These are phyloP conservation scores for Hylaea fasciaria DNA, from an alignment of 2,888 invertebrate genomes.

Conservation along the genomic window DNA sequence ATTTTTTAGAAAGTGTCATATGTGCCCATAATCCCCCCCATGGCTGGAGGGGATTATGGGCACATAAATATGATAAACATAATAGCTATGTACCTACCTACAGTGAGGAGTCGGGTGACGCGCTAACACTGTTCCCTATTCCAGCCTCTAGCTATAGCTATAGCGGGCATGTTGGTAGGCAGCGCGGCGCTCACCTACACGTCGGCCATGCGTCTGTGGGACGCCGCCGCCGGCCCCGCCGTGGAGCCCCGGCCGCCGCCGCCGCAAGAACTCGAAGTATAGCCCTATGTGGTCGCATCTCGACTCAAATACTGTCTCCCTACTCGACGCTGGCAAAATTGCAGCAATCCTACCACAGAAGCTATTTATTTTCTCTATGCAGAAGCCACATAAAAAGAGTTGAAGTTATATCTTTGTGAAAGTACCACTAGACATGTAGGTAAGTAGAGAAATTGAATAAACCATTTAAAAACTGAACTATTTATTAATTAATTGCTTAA, in stretches of 20 bases:
- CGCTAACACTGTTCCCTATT: slow-evolving; percentile 9
- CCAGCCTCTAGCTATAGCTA: slow-evolving; percentile 54
- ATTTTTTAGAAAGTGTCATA: no score
- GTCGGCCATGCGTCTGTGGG: slow-evolving; percentile 56
- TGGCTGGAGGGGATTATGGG: no score
- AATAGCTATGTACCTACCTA: no score
- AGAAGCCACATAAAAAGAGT: no score
- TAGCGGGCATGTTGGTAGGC: slow-evolving; percentile 50
- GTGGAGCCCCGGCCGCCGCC: slow-evolving; percentile 27
- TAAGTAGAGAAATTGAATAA: not conserved
- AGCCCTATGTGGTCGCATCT: not conserved
- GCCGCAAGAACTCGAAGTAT: slow-evolving; percentile 25
- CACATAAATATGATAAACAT: no score
- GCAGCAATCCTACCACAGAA: no score
- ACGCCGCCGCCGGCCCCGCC: slow-evolving; percentile 45
- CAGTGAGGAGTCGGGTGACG: no score
- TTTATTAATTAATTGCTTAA: slow-evolving; percentile 16
- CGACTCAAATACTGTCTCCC: not conserved
- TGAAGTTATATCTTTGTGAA: no score
- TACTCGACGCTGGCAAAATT: no score
- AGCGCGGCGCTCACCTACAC: slow-evolving; percentile 56
- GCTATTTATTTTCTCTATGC: no score
- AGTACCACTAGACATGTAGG: no score
- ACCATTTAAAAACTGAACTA: slow-evolving; percentile 12
- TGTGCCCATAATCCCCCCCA: no score